Evolutionary conservation across 2,888 invertebrate genomes (phyloP).

Genomic region (Arrhopalites spinosus): DNA sequence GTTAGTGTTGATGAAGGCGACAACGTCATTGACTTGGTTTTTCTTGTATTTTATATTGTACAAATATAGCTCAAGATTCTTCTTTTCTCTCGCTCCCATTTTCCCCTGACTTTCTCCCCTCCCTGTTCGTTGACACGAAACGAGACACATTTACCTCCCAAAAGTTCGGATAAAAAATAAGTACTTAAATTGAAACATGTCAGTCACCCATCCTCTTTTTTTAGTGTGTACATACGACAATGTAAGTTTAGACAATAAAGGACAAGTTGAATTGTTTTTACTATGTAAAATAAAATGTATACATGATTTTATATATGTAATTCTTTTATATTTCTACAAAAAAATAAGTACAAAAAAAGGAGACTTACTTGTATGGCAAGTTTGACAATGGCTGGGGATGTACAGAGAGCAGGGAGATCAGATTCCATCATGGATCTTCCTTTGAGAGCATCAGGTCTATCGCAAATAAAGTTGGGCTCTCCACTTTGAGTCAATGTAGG

Average conservation of each 20-base stretch:
- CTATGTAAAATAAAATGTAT: background rate
- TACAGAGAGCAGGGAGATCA: slow-evolving; percentile 81
- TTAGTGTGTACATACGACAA: background rate
- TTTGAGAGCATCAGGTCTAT: slow-evolving; percentile 79
- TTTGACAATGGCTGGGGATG: slow-evolving; percentile 79
- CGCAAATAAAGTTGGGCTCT: slow-evolving; percentile 69
- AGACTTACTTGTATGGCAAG: slow-evolving; percentile 72
- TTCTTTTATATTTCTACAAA: no score
- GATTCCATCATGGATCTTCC: slow-evolving; percentile 77
- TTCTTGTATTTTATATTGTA: no score
- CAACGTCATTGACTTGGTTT: slow-evolving; percentile 36
- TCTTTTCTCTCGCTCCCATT: background rate
- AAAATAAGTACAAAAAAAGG: slow-evolving; percentile 13
- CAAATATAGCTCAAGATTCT: no score
- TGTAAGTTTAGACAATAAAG: background rate
- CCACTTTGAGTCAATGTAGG: slow-evolving; percentile 8
- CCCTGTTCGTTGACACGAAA: slow-evolving; percentile 20
- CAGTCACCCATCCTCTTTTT: slow-evolving; percentile 15
- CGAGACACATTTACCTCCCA: slow-evolving; percentile 8
- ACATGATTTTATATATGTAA: background rate
- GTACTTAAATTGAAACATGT: slow-evolving; percentile 33
- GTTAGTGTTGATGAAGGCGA: slow-evolving; percentile 41
- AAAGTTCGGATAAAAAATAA: slow-evolving; percentile 31
- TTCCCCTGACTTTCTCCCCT: slow-evolving; percentile 3
- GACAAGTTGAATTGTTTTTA: no score